These are phyloP conservation scores for Dolichomitus sp. DNA, from an alignment of 2,888 invertebrate species.

Conservation along the genomic window DNA sequence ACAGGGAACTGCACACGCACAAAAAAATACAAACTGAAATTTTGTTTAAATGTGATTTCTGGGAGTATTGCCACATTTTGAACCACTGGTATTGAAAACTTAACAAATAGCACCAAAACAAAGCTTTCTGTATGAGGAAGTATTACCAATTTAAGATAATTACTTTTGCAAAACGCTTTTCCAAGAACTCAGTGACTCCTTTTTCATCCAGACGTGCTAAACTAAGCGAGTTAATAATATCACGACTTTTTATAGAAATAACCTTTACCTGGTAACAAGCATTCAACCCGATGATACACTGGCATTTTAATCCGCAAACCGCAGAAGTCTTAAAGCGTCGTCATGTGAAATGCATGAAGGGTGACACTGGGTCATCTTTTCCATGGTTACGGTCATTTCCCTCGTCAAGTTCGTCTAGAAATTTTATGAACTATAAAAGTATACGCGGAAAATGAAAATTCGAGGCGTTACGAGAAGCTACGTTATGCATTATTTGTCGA, in stretches of 20 bases:
- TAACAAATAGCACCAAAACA: no score
- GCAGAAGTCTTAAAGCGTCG: background rate
- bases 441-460: constrained; percentile 5
- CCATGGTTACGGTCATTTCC: background rate
- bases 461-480: background rate
- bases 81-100: no score
- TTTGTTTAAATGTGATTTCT: no score
- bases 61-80: no score
- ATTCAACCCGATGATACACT: constrained; percentile 6
- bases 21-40: no score
- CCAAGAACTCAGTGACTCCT: background rate
- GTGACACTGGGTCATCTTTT: constrained; percentile 1
- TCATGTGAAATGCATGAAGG: background rate
- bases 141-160: background rate
- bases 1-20: no score
- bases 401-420: background rate
- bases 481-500: background rate
- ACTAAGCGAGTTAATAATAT: constrained; percentile 32
- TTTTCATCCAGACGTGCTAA: background rate
- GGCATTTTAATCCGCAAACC: constrained; percentile 11
- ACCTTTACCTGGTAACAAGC: constrained; percentile 7
- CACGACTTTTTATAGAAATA: constrained; percentile 19
- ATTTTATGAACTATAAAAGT: background rate
- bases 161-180: background rate
- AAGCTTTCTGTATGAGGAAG: no score